Percentiles rank a stretch among this genome's conserved stretches.
These are phyloP conservation scores for Herpailurus yagouaroundi DNA, from an alignment of 2,113 vertebrate species.

Conservation along the genomic window DNA sequence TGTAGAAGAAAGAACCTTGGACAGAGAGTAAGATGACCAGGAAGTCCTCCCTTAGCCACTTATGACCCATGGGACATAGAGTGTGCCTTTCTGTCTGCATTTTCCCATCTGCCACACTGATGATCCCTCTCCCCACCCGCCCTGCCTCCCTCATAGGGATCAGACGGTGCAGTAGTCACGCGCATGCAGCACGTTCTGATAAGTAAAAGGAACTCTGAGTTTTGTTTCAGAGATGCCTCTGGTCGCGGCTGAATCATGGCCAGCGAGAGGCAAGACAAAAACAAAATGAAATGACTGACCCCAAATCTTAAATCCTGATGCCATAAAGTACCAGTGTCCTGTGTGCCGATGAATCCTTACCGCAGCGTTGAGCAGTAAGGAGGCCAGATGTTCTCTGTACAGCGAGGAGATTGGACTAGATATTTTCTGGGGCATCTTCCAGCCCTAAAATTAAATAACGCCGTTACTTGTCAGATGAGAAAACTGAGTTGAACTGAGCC, in stretches of 20 bases:
- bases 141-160: background rate
- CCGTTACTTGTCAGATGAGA: constrained; percentile 38
- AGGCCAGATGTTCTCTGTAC: constrained; percentile 27
- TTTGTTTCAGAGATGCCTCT: background rate
- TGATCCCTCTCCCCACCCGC: background rate
- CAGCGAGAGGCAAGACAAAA: background rate
- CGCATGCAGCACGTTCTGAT: rapidly evolving
- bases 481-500: background rate
- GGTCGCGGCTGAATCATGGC: background rate
- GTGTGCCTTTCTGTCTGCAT: background rate
- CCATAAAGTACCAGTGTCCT: background rate
- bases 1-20: background rate
- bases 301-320: background rate
- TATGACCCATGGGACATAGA: background rate
- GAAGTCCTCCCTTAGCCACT: background rate
- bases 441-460: constrained; percentile 55
- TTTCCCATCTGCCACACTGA: background rate
- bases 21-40: background rate
- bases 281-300: background rate
- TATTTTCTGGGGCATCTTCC: constrained; percentile 54
- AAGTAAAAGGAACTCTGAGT: background rate
- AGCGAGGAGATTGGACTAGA: constrained; percentile 31
- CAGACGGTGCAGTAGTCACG: too few relatives aligned
- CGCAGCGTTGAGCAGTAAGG: background rate
- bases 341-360: constrained; percentile 4